Base-by-base conservation (phyloP, 1,140 invertebrate species). In the Megathymus violae region DNA sequence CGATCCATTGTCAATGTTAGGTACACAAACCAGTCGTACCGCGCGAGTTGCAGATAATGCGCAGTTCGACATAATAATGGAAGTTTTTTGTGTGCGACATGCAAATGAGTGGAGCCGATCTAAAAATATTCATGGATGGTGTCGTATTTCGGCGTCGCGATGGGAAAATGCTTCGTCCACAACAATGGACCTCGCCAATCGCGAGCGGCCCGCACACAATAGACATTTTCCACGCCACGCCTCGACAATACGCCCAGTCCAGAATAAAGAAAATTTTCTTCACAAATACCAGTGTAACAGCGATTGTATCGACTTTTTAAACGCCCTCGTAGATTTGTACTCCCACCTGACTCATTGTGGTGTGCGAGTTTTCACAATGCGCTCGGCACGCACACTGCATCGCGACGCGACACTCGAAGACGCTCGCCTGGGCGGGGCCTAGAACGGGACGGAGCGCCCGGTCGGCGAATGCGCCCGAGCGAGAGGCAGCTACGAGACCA, bases 281-380 rank as follows among this genome's bases (percentile, higher is more conserved):
- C 70, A 75, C 81, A 82, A 84, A 78, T 76, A 80, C 77, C 79
- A 80, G 78, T 74, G 75, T 80, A 76, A 80, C 69, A 78, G 74
- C 80, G 84, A 86, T 86, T 83, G 88, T 88, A 90, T 90, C 84
- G 88, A 90, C 85, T 90, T 90, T 90, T 88, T 86, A 88, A 88
- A 90, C 88, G 88, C 85, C 88, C 84, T 83, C 79, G 76, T 84
- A 80, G 82, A 87, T 76, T 36, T 61, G 71, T 74, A 88, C 88
- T 78, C 87, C 88, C 85, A 88, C 85, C 85, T 85, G 82, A 64
- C 50, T 67, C 74, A 80, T 89, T 88, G 82, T 85, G 67, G 80
- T 87, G 84, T 87, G 84, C 76, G 78, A 75, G 67, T 74, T 76
- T 78, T 44, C 73, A 84, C 85, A 84, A 85, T 84, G 75, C 79